Percentiles rank a stretch among this genome's conserved stretches.
These are phyloP conservation scores for Cephonodes hylas DNA, from an alignment of 2,888 invertebrate genomes.

Conservation along the genomic window DNA sequence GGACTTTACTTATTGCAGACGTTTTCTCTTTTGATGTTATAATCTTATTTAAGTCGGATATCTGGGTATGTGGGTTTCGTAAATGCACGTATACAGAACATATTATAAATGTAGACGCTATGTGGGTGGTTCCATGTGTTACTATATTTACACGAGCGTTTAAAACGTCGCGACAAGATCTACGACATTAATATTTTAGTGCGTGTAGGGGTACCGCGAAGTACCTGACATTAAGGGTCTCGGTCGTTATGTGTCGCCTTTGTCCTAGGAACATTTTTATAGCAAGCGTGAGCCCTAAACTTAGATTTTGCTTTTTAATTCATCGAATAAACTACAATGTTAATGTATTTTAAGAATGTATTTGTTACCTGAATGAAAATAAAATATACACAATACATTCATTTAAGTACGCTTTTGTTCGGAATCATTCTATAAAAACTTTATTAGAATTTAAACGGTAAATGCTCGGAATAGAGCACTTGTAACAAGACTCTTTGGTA, in stretches of 20 bases:
- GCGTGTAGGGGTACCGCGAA: background rate
- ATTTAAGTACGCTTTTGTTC: too few relatives aligned
- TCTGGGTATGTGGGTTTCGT: background rate
- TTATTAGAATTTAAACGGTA: background rate
- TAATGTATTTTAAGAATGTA: too few relatives aligned
- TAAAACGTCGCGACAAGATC: background rate
- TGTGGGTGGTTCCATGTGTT: background rate
- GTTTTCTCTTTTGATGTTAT: background rate
- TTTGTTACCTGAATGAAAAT: too few relatives aligned
- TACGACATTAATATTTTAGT: slow-evolving; percentile 8
- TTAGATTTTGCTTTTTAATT: background rate
- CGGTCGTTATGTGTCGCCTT: background rate
- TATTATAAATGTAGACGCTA: background rate
- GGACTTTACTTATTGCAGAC: background rate
- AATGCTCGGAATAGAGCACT: background rate
- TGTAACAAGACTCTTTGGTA: background rate
- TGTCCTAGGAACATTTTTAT: background rate
- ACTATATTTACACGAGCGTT: background rate
- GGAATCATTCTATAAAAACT: too few relatives aligned
- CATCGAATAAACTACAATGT: background rate
- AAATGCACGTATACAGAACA: background rate
- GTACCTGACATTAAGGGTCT: slow-evolving; percentile 4
- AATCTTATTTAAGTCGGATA: background rate
- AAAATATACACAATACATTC: too few relatives aligned
- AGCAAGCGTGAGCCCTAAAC: background rate